phyloP scores from a whole-genome alignment of 2,113 vertebrate species.

The Taxidea taxus region DNA sequence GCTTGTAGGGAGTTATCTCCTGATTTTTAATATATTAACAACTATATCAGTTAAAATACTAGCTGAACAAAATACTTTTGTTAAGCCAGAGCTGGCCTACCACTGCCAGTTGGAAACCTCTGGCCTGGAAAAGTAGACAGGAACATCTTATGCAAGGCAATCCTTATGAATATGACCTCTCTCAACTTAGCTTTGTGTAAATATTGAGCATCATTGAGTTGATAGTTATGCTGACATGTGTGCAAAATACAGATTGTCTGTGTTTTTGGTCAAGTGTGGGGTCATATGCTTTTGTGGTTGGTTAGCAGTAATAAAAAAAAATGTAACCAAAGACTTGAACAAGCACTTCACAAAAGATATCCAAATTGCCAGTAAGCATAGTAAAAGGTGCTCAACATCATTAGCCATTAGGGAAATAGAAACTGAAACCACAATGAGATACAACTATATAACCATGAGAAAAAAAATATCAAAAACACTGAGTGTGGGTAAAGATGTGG shows the following conservation, averaged over 20 bases:
- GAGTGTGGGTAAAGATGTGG: not conserved
- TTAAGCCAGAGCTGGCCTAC: not conserved
- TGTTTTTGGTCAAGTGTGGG: not conserved
- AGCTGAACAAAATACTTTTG: not conserved
- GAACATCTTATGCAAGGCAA: conserved; percentile 9
- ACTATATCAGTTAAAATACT: not conserved
- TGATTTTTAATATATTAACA: not conserved
- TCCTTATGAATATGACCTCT: not conserved
- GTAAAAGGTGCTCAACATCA: not conserved
- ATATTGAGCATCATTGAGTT: not conserved
- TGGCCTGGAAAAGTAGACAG: not conserved
- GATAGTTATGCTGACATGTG: not conserved
- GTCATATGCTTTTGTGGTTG: not conserved
- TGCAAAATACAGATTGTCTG: not conserved
- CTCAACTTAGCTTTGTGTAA: not conserved
- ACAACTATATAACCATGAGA: not conserved
- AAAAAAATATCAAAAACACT: not conserved
- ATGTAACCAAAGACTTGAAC: not conserved
- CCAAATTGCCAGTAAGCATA: not conserved
- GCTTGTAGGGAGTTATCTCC: not conserved
- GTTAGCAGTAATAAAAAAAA: not conserved
- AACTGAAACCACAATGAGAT: not conserved
- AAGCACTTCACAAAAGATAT: not conserved
- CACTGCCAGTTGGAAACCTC: not conserved
- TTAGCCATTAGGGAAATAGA: not conserved